A percentile compares a stretch with the other conserved stretches of the same genome.
phyloP scores from a whole-genome alignment of 2,113 vertebrate species.

The Phrynosoma blainvillii region DNA sequence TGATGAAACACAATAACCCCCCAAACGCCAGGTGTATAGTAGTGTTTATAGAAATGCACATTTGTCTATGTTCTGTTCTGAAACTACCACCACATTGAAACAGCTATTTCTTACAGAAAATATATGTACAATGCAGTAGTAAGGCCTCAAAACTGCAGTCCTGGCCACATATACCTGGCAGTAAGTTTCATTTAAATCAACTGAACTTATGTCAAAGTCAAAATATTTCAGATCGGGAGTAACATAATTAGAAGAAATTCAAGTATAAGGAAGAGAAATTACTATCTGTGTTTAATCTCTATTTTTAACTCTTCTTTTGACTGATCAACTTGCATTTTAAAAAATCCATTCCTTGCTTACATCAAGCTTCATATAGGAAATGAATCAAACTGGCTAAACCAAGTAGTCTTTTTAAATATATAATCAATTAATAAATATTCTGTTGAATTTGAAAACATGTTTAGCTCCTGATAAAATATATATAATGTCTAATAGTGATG shows the following conservation, averaged over 20 bases:
- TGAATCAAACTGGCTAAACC: constrained; percentile 5
- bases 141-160: neutral
- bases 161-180: neutral
- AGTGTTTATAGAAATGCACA: too few relatives aligned
- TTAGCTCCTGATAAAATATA: neutral
- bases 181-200: neutral
- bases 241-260: rapidly evolving
- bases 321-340: neutral
- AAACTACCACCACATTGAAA: neutral
- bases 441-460: neutral
- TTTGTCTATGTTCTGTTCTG: too few relatives aligned
- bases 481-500: neutral
- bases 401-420: constrained; percentile 9
- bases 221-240: too few relatives aligned
- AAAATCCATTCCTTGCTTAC: neutral
- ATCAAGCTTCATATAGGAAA: neutral
- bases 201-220: neutral
- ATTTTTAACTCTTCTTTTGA: constrained; percentile 1
- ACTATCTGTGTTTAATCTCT: neutral
- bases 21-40: too few relatives aligned
- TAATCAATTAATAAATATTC: neutral
- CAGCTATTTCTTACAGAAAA: neutral
- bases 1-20: too few relatives aligned
- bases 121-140: neutral
- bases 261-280: neutral